Percentiles rank a stretch among this genome's conserved stretches.
These are phyloP conservation scores for Trematomus loennbergii DNA, from an alignment of 2,113 vertebrate genomes.

Conservation along the genomic window DNA sequence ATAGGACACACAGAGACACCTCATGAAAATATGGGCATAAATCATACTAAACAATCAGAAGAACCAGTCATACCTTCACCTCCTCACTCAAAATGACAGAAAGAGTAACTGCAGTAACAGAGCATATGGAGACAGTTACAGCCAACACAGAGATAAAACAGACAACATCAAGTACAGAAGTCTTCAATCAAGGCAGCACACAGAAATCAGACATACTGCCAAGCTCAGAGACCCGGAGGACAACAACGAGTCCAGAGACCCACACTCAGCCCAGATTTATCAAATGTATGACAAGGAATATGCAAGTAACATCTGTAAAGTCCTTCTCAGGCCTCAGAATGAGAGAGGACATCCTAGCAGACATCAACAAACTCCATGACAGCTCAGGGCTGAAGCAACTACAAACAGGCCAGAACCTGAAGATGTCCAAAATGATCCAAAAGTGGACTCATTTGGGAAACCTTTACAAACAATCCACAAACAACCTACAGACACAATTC, in stretches of 20 bases:
- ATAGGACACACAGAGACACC: not conserved
- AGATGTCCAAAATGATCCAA: not conserved
- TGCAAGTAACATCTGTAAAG: not conserved
- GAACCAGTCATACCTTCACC: slow-evolving; percentile 4
- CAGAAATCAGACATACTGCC: not conserved
- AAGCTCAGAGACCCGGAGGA: not conserved
- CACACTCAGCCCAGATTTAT: not conserved
- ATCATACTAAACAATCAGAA: slow-evolving; percentile 3
- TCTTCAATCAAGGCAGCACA: not conserved
- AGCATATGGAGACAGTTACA: not conserved
- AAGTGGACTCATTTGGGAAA: not conserved
- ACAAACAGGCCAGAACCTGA: not conserved
- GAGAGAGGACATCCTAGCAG: slow-evolving; percentile 32
- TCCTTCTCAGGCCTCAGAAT: slow-evolving; percentile 41
- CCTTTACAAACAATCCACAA: not conserved
- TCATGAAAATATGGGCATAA: not conserved
- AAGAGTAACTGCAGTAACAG: not conserved
- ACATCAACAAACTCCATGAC: not conserved
- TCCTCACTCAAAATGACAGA: not conserved
- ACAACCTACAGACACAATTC: not conserved
- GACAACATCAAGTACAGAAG: not conserved
- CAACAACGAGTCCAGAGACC: not conserved
- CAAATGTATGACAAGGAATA: not conserved
- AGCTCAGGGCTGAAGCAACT: not conserved
- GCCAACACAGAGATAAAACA: slow-evolving; percentile 8